Conservation (phyloP, 2,888 invertebrate genomes). For the Salticus scenicus region DNA sequence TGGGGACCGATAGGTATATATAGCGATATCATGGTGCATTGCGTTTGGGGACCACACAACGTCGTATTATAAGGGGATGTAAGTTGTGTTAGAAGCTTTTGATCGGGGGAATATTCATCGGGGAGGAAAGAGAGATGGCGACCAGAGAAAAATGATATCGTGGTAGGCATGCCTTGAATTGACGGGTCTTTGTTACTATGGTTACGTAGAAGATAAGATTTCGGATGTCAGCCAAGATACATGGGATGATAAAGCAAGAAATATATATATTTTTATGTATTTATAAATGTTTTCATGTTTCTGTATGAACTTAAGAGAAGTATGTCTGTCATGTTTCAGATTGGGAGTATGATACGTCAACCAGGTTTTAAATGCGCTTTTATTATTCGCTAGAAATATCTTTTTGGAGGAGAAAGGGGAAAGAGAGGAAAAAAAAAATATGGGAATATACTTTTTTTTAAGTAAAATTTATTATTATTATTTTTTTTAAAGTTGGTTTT, state of each 20-base stretch:
- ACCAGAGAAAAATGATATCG: slow-evolving; percentile 4
- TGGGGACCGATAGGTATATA: neutral
- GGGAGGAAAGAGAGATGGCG: neutral
- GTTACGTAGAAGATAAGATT: slow-evolving; percentile 1
- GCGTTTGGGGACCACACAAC: slow-evolving; percentile 1
- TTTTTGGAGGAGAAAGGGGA: no score
- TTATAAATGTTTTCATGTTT: slow-evolving; percentile 2
- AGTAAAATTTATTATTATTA: no score
- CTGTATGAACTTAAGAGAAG: neutral
- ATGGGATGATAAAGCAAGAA: neutral
- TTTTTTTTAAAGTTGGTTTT: no score
- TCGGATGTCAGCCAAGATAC: neutral
- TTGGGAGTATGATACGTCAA: neutral
- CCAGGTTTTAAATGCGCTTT: no score
- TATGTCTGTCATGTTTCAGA: neutral
- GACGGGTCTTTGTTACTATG: slow-evolving; percentile 3
- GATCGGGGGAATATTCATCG: neutral
- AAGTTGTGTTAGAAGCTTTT: neutral
- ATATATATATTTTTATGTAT: neutral
- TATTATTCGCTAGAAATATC: no score
- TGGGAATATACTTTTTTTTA: no score
- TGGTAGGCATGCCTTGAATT: neutral
- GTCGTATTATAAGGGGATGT: neutral
- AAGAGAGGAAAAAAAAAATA: no score
- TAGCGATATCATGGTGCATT: neutral